phyloP scores from a whole-genome alignment of 2,113 vertebrate genomes.

The Sander vitreus region DNA sequence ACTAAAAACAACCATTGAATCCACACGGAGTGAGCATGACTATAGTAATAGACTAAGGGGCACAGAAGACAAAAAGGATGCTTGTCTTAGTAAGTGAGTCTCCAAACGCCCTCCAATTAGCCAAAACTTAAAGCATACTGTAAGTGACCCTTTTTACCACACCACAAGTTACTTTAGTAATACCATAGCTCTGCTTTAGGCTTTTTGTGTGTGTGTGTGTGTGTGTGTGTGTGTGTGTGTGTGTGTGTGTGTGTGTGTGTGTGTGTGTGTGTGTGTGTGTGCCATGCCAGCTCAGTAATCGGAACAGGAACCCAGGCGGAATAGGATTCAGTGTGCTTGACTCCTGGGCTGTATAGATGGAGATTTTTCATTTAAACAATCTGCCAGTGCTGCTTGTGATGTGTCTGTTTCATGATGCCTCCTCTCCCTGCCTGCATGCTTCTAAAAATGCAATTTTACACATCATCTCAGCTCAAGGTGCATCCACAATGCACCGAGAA shows the following conservation, averaged over 20 bases:
- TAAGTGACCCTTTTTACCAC: conserved; percentile 60
- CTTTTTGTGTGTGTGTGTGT: conserved; percentile 20
- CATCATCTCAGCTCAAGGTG: conserved; percentile 74
- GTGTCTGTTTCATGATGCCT: conserved; percentile 63
- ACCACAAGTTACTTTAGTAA: conserved; percentile 54
- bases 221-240: background rate
- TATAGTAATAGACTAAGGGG: conserved; percentile 33
- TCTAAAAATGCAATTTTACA: conserved; percentile 76
- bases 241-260: conserved; percentile 1
- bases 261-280: background rate
- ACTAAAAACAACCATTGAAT: conserved; percentile 62
- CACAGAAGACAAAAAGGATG: conserved; percentile 53
- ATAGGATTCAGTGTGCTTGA: conserved; percentile 70
- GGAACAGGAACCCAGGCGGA: conserved; percentile 63
- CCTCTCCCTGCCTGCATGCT: conserved; percentile 53
- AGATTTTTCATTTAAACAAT: conserved; percentile 74
- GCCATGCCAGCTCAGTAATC: conserved; percentile 59
- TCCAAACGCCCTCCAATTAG: conserved; percentile 40
- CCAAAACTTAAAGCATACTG: conserved; percentile 48
- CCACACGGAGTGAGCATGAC: conserved; percentile 35
- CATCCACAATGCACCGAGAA: conserved; percentile 61
- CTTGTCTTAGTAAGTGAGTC: conserved; percentile 64
- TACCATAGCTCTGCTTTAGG: conserved; percentile 56
- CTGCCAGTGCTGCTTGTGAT: conserved; percentile 63
- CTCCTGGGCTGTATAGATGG: conserved; percentile 67